phyloP scores from a whole-genome alignment of 2,888 invertebrate genomes.

The Drosophila leonis region DNA sequence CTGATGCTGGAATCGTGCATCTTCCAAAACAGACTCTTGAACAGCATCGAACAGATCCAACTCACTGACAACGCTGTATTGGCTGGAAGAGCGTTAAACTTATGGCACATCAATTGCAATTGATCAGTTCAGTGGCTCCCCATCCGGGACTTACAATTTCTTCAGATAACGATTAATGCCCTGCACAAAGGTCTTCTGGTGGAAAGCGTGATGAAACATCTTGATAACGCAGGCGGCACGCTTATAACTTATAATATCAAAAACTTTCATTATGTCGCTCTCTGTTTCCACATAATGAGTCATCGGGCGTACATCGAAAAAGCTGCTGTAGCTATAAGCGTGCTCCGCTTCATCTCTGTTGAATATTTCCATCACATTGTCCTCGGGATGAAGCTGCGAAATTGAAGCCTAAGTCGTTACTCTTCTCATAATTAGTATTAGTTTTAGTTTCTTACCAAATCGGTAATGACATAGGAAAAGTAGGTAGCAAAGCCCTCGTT shows the following conservation, averaged over 20 bases:
- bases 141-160: conserved; percentile 82
- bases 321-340: conserved; percentile 78
- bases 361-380: conserved; percentile 89
- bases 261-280: conserved; percentile 82
- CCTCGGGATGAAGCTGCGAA: conserved; percentile 87
- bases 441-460: conserved; percentile 66
- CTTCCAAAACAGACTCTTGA: conserved; percentile 74
- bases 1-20: conserved; percentile 59
- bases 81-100: conserved; percentile 77
- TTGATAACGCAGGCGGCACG: conserved; percentile 86
- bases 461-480: conserved; percentile 80
- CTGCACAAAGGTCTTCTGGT: conserved; percentile 77
- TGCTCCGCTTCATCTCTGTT: conserved; percentile 85
- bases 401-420: background rate
- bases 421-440: no score
- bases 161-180: conserved; percentile 74
- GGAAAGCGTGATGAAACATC: conserved; percentile 84
- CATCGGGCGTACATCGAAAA: conserved; percentile 77
- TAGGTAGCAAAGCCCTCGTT: conserved; percentile 90
- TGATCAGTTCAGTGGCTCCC: conserved; percentile 63
- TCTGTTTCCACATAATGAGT: conserved; percentile 82
- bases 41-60: conserved; percentile 77
- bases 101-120: conserved; percentile 81
- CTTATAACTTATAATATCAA: conserved; percentile 89
- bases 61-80: conserved; percentile 83